Evolutionary conservation across 2,888 invertebrate species (phyloP), one percentile per base, ranked within the genome.

Genomic region (Folsomia manolachei): DNA sequence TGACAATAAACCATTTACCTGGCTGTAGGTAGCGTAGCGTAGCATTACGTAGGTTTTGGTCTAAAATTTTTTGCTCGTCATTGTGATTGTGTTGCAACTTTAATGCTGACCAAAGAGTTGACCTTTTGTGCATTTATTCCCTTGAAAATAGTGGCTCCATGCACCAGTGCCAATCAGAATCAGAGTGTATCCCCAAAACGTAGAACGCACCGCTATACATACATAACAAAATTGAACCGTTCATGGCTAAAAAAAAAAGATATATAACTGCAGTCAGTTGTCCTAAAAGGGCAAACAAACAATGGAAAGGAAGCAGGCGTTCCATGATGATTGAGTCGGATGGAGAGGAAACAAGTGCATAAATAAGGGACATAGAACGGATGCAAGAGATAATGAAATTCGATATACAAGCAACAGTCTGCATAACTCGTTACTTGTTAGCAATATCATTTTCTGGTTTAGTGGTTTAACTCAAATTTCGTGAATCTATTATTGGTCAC

Each of bases 401-500:
- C 56, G 56, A 56, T 56, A 56, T 56, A 56, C 56, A 56, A 56
- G 19, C 4, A 56, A 7, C n/a, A 56, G 4, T 56, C n/a, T 56
- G 19, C n/a, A 56, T 56, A 56, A n/a, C 56, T 56, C 21, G 7
- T 56, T 56, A 56, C 4, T n/a, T n/a, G n/a, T n/a, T n/a, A n/a
- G n/a, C n/a, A n/a, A n/a, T n/a, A n/a, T n/a, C n/a, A n/a, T n/a
- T n/a, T n/a, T n/a, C n/a, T 19, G 21, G 7, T 56, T n/a, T 56
- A n/a, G 56, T 56, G 56, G 56, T 56, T 56, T 56, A 18, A 18
- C n/a, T 19, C 56, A 56, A 56, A 56, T 56, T 39, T 4, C 56
- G 56, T 56, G 56, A 19, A 18, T 56, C 56, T 56, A 56, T n/a
- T 56, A 56, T 56, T 56, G 56, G 56, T 56, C 56, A 56, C 56